These are phyloP conservation scores for Phalloptychus januarius DNA, from an alignment of 2,797 vertebrate species.

Conservation along the genomic window DNA sequence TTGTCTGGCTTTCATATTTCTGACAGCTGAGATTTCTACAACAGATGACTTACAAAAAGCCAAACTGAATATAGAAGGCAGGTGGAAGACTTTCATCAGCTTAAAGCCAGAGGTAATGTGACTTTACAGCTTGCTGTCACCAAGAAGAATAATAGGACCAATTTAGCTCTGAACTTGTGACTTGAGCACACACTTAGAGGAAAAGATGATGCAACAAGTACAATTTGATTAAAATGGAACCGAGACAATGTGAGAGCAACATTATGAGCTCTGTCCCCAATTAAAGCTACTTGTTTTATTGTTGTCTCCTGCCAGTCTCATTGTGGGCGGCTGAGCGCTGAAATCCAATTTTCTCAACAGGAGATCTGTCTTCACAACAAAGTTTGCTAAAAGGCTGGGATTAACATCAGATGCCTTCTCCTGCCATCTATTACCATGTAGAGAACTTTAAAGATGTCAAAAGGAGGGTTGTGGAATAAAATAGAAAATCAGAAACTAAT, in stretches of 20 bases:
- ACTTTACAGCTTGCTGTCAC: conserved; percentile 11
- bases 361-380: not conserved
- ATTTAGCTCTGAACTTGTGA: conserved; percentile 1
- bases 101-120: conserved; percentile 1
- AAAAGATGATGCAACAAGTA: conserved; percentile 4
- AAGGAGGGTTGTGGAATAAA: not conserved
- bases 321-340: not conserved
- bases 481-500: not conserved
- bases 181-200: not conserved
- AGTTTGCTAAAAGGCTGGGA: not conserved
- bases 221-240: conserved; percentile 48
- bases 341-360: not conserved
- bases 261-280: conserved; percentile 29
- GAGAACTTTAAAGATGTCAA: not conserved
- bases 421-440: not conserved
- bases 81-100: conserved; percentile 10
- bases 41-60: conserved; percentile 12
- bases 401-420: not conserved
- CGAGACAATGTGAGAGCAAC: conserved; percentile 39
- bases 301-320: conserved; percentile 4
- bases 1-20: conserved; percentile 13
- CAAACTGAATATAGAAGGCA: conserved; percentile 10
- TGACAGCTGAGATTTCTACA: conserved; percentile 11
- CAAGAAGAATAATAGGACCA: not conserved
- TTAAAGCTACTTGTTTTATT: conserved; percentile 32